Evolutionary conservation across 2,797 vertebrate species (phyloP), one percentile per base, ranked within the genome.

Genomic region (Florisuga fusca): DNA sequence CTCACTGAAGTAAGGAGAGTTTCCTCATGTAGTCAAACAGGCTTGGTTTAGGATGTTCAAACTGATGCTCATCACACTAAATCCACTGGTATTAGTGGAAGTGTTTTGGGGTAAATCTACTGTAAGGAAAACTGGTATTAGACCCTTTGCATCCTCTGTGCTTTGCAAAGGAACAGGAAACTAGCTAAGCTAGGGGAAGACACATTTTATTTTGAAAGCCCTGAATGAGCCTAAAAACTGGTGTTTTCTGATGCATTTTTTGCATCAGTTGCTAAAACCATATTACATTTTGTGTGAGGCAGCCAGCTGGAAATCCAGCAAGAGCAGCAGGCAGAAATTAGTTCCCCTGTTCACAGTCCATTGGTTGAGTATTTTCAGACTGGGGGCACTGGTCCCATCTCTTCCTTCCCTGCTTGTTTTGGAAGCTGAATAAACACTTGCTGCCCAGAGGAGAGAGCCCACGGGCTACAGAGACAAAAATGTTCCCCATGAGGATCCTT

Each of bases 361-460:
- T 90, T 75, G 69, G 45, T 0, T 66, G 80, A 54, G 51, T 71
- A 78, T 87, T 96, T 94, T 82, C 62, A 94, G 54, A 81, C 79
- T 76, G 23, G 61, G 64, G 57, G 34, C 38, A 68, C 46, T 15
- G 18, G 73, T 63, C 76, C 53, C 64, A 73, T 68, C 76, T 83
- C 73, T 73, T 92, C 72, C 64, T 85, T 92, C 69, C 10, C 55
- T 33, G 19, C 73, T 94, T 69, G 27, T 89, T 95, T 86, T 86
- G 87, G 85, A 94, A 93, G 62, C 5, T 85, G 51, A 74, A 89
- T 76, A 78, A 94, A 83, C 41, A 94, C 69, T 31, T 76, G 45
- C 62, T 83, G 57, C 75, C 51, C 53, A 85, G 82, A 92, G 58
- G 34, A 78, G 74, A 86, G 57, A 94, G 25, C 38, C 72, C 75